Percentiles rank a stretch among this genome's conserved stretches.
Conservation (phyloP, 1,140 invertebrate genomes). For the Colletes latitarsis region DNA sequence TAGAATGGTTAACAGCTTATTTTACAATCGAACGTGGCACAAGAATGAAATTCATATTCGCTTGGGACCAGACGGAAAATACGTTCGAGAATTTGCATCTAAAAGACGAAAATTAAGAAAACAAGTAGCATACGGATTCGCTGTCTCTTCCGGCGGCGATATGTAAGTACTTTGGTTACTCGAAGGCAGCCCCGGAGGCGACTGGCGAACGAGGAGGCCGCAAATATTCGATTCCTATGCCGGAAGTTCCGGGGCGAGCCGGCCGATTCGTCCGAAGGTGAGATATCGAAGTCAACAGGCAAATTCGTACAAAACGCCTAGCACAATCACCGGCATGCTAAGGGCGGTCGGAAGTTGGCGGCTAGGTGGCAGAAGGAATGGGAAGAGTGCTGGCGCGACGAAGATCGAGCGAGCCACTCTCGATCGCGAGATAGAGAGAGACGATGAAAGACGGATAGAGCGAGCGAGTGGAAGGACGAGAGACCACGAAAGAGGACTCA, state of each 20-base stretch:
- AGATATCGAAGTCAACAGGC: slow-evolving; percentile 51
- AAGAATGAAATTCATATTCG: too few relatives aligned
- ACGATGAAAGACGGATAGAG: slow-evolving; percentile 11
- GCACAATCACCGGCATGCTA: slow-evolving; percentile 52
- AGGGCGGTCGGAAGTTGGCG: slow-evolving; percentile 48
- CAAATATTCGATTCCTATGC: slow-evolving; percentile 8
- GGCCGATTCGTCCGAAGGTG: slow-evolving; percentile 32
- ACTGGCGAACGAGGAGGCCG: background rate
- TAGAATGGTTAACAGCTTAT: too few relatives aligned
- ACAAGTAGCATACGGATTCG: too few relatives aligned
- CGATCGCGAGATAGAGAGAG: background rate
- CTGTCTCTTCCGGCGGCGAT: too few relatives aligned
- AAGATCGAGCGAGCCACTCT: background rate
- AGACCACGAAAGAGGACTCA: slow-evolving; percentile 62
- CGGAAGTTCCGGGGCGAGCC: background rate
- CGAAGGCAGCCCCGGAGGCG: background rate
- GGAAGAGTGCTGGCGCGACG: slow-evolving; percentile 20
- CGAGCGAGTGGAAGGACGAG: slow-evolving; percentile 31
- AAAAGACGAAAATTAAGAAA: too few relatives aligned
- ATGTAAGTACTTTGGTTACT: background rate
- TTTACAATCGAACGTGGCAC: too few relatives aligned
- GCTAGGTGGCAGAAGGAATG: slow-evolving; percentile 46
- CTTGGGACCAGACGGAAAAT: too few relatives aligned
- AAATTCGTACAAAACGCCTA: slow-evolving; percentile 59
- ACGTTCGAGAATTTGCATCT: too few relatives aligned